Base-by-base conservation (phyloP, 2,797 vertebrate species). In the Sibirionetta formosa region DNA sequence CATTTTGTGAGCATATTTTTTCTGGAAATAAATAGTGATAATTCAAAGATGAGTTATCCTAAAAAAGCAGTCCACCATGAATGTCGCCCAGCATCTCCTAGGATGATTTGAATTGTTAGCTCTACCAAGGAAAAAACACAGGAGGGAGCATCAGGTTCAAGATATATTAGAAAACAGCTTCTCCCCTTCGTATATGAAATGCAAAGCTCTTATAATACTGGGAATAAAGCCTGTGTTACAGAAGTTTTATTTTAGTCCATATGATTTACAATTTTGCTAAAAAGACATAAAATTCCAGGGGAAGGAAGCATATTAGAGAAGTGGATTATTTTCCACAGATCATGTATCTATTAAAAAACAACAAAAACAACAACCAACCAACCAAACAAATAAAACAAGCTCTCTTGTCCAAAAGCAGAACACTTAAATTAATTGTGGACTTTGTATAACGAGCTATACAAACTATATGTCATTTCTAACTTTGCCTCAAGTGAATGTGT, bases 1-100 rank as follows among this genome's bases (percentile, higher is more conserved):
- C 46, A 19, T 23, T 33, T 0, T 40, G 19, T 22, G 23, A 84
- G 23, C 18, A 18, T 19, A 48, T 82, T 86, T 89, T 29, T 66
- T 42, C 42, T 68, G 27, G n/a, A 57, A 76, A 86, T 29, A 64
- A 65, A 63, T 46, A 46, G 22, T 2, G 1, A 27, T 69, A 61
- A 73, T 63, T 56, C 40, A 27, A n/a, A 50, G 18, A 11, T 40
- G 24, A 68, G 44, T 78, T 70, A 53, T 57, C 50, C 13, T 35
- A 13, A 7, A 19, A 12, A 8, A 69, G 17, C 0, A 1, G 6
- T 70, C 16, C 24, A 65, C 11, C 6, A 35, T 42, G 26, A 75
- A 10, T 35, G 29, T 24, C 79, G 51, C 57, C 82, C 6, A 38
- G 0, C 22, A 24, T 57, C 36, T 83, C 56, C 31, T 38, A 35